phyloP scores from a whole-genome alignment of 2,888 invertebrate genomes.

The Drosophila subquinaria region DNA sequence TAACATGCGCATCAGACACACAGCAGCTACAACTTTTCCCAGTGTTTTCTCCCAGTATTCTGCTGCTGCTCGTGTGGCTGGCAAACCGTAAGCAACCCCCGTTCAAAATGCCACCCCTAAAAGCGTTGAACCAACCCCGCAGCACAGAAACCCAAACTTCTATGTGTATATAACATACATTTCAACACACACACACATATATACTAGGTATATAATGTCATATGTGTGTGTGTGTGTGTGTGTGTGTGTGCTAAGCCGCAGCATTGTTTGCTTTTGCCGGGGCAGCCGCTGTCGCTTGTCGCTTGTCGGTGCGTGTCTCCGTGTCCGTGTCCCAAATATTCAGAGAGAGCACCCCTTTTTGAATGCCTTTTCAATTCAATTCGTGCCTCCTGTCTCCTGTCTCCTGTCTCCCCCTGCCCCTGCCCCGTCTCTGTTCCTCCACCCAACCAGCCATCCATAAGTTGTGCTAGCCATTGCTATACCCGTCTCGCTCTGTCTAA shows the following conservation, averaged over 20 bases:
- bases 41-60: conserved; percentile 54
- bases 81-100: conserved; percentile 63
- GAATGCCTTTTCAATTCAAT: conserved; percentile 54
- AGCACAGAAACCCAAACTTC: conserved; percentile 30
- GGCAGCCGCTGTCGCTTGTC: conserved; percentile 27
- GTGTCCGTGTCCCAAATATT: conserved; percentile 63
- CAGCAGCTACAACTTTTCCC: conserved; percentile 54
- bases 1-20: conserved; percentile 8
- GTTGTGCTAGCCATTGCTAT: conserved; percentile 10
- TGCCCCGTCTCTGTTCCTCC: neutral
- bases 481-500: conserved; percentile 29
- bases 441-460: neutral
- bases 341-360: conserved; percentile 52
- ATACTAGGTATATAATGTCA: conserved; percentile 17
- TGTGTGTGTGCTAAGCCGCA: conserved; percentile 66
- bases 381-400: conserved; percentile 7
- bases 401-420: neutral
- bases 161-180: conserved; percentile 44
- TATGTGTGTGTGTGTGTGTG: conserved; percentile 29
- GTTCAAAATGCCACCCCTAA: conserved; percentile 55
- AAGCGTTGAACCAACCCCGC: conserved; percentile 66
- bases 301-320: conserved; percentile 27
- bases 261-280: conserved; percentile 72
- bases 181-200: conserved; percentile 15
- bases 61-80: neutral